These are phyloP conservation scores for Drosophila phalerata DNA, from an alignment of 2,888 invertebrate species.

Conservation along the genomic window DNA sequence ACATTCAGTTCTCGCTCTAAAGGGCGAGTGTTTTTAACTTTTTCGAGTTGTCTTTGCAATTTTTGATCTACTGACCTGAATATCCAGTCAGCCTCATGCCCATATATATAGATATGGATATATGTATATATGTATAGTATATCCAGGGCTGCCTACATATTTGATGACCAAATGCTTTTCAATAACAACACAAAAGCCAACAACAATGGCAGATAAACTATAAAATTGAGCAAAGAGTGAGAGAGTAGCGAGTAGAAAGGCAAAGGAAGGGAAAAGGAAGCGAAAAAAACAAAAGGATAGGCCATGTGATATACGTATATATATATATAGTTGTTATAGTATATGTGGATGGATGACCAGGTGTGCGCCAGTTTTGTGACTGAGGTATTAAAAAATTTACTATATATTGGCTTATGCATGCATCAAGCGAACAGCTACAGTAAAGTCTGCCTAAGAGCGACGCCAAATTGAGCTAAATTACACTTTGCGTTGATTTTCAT, in stretches of 20 bases:
- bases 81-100: constrained; percentile 27
- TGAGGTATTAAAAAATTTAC: constrained; percentile 46
- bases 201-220: constrained; percentile 58
- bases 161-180: constrained; percentile 78
- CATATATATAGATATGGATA: constrained; percentile 26
- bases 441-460: constrained; percentile 19
- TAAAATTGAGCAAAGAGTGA: constrained; percentile 18
- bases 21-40: constrained; percentile 57
- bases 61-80: constrained; percentile 76
- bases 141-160: constrained; percentile 58
- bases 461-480: background rate
- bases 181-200: constrained; percentile 66
- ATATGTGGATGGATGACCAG: constrained; percentile 25
- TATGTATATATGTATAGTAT: constrained; percentile 27
- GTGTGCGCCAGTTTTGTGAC: constrained; percentile 43
- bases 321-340: background rate
- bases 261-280: background rate
- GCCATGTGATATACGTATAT: constrained; percentile 10
- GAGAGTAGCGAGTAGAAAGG: background rate
- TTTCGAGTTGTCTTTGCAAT: constrained; percentile 65
- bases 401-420: constrained; percentile 34
- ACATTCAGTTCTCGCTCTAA: background rate
- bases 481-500: background rate
- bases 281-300: background rate
- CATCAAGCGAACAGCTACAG: constrained; percentile 23